Conservation (phyloP, 2,888 invertebrate species). For the Abscondita cerata region DNA sequence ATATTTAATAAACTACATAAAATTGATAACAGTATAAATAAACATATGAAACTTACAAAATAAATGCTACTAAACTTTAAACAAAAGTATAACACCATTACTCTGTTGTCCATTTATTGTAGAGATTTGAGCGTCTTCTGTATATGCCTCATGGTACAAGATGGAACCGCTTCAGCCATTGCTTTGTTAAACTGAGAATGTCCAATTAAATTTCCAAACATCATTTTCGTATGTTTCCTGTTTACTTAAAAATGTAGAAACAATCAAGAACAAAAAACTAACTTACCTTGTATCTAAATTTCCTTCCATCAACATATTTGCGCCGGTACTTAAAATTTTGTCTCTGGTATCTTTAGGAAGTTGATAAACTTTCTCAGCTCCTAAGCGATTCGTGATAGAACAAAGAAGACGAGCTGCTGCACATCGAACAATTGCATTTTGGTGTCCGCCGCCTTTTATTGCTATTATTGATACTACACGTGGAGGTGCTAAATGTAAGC, state of each 20-base stretch:
- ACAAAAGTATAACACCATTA: constrained; percentile 11
- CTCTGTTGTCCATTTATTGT: constrained; percentile 45
- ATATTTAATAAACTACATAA: constrained; percentile 29
- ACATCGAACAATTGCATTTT: constrained; percentile 86
- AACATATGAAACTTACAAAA: constrained; percentile 28
- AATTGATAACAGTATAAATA: constrained; percentile 25
- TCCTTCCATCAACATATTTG: constrained; percentile 85
- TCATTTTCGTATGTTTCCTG: constrained; percentile 76
- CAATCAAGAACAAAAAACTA: constrained; percentile 28
- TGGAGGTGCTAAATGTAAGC: constrained; percentile 74
- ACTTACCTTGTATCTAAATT: constrained; percentile 81
- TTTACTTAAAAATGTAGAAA: no score
- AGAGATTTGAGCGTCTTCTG: constrained; percentile 78
- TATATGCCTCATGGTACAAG: constrained; percentile 80
- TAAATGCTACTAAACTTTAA: constrained; percentile 16
- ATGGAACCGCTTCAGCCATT: constrained; percentile 80
- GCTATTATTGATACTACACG: constrained; percentile 73
- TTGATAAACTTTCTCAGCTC: constrained; percentile 74
- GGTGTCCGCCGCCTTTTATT: constrained; percentile 77
- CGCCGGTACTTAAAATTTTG: constrained; percentile 79
- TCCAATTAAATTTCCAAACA: constrained; percentile 75
- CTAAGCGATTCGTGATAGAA: constrained; percentile 74
- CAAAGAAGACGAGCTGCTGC: constrained; percentile 81
- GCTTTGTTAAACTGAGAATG: constrained; percentile 79
- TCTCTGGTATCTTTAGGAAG: constrained; percentile 81